Percentiles rank a stretch among this genome's conserved stretches.
Conservation (phyloP, 37 sponge, comb jelly and placozoan genomes). For the Mnemiopsis leidyi region DNA sequence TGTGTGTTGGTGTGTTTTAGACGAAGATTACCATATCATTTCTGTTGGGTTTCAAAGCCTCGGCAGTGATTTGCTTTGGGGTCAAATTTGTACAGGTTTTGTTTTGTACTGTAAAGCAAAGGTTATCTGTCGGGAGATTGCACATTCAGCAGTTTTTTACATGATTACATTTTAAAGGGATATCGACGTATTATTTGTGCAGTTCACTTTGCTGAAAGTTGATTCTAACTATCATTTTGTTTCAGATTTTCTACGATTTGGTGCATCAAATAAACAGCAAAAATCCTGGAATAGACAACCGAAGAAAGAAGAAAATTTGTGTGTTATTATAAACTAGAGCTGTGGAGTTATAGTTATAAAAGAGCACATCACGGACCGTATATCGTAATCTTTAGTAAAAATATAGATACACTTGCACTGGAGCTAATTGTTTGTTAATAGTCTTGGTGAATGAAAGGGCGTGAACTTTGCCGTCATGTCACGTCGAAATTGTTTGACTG, state of each 20-base stretch:
- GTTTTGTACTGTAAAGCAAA: not conserved
- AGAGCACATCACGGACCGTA: not conserved
- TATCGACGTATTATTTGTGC: too few species aligned
- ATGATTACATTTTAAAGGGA: not conserved
- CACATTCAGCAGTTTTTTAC: not conserved
- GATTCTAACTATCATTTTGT: not conserved
- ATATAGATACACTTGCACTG: not conserved
- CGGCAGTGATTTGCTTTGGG: not conserved
- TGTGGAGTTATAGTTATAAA: not conserved
- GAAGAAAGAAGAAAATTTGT: slow-evolving; percentile 33
- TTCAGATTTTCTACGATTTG: slow-evolving; percentile 54
- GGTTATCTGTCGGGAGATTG: not conserved
- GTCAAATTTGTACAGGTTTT: not conserved
- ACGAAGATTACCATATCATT: not conserved
- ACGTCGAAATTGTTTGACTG: too few species aligned
- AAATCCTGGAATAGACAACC: slow-evolving; percentile 12
- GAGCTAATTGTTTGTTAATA: not conserved
- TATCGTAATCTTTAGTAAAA: not conserved
- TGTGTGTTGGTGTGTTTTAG: slow-evolving; percentile 1
- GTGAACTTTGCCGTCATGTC: not conserved
- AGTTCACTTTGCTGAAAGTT: too few species aligned
- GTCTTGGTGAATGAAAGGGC: not conserved
- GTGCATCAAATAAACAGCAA: slow-evolving; percentile 66
- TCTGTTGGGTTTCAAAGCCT: not conserved
- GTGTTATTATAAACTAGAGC: slow-evolving; percentile 21